Evolutionary conservation across 2,888 invertebrate species (phyloP).

Genomic region (Leptinotarsa haldemani): DNA sequence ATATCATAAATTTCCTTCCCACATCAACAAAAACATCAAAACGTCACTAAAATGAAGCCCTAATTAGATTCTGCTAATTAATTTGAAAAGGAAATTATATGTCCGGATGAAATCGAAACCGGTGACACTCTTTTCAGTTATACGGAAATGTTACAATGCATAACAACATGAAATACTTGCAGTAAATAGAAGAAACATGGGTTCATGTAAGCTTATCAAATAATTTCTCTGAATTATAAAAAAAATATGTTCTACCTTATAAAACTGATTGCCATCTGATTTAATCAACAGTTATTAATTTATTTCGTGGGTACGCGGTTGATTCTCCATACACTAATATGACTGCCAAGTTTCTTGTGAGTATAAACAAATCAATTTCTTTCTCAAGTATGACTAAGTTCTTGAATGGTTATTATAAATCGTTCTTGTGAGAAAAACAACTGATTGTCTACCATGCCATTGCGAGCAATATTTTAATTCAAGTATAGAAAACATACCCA

Average conservation of each 20-base stretch:
- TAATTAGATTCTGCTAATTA: background rate
- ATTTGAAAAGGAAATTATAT: background rate
- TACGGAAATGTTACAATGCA: background rate
- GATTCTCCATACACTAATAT: background rate
- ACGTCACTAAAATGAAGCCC: background rate
- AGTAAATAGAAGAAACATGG: background rate
- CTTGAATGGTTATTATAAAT: no score
- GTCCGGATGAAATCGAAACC: background rate
- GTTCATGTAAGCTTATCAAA: background rate
- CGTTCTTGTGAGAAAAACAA: no score
- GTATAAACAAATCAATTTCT: background rate
- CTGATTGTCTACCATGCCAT: no score
- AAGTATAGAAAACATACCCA: no score
- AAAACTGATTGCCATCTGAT: constrained; percentile 2
- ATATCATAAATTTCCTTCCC: no score
- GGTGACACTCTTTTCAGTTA: background rate
- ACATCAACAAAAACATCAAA: background rate
- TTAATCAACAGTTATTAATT: background rate
- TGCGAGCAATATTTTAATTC: no score
- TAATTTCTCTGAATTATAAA: background rate
- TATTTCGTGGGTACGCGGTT: background rate
- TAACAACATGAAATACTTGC: background rate
- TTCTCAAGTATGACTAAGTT: no score
- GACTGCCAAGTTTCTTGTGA: background rate
- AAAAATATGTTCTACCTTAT: background rate